Base-by-base conservation (phyloP, 2,888 invertebrate species). In the Arenicola marina region DNA sequence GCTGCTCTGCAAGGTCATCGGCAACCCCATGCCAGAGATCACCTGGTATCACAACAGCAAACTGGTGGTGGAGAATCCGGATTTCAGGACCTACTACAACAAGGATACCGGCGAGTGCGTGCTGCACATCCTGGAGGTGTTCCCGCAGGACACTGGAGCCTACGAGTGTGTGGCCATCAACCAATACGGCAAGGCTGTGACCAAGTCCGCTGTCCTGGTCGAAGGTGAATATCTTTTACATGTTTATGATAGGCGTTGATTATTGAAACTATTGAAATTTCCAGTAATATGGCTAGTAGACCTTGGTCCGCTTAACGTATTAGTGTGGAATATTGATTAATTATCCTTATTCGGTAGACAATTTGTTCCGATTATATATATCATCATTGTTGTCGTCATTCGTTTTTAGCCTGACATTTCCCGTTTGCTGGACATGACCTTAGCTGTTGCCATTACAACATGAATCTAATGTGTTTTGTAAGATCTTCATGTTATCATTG, bases 131-230 rank as follows among this genome's bases (percentile, higher is more conserved):
- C 87, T 97, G 11, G 95, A 96, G 75, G 95, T 97, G 18, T 97
- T 97, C 83, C 94, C 98, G 15, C 92, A 92, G 75, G 99, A 99
- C 85, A 94, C 94, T 7, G 98, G 97, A 21, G 92, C 96, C 1
- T 98, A 97, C 82, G 94, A 94, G 18, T 97, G 96, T 79, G 92
- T 93, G 82, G 97, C 97, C 1, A 90, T 92, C 62, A 99, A 98
- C 82, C 92, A 92, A 78, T 87, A 93, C 29, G 99, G 99, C 1
- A 94, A 95, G 87, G 95, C 96, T 24, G 92, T 95, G 1, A 95
- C 96, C n/a, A 74, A 72, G 58, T 79, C 79, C 32, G 73, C 67
- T 34, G 72, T 82, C 18, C 77, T 79, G 68, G 79, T 82, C 24
- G 80, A 81, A 63, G 68, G 68, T 68, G n/a, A 24, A 53, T 51